phyloP scores from a whole-genome alignment of 1,140 invertebrate genomes.

The Metopolophium dirhodum region DNA sequence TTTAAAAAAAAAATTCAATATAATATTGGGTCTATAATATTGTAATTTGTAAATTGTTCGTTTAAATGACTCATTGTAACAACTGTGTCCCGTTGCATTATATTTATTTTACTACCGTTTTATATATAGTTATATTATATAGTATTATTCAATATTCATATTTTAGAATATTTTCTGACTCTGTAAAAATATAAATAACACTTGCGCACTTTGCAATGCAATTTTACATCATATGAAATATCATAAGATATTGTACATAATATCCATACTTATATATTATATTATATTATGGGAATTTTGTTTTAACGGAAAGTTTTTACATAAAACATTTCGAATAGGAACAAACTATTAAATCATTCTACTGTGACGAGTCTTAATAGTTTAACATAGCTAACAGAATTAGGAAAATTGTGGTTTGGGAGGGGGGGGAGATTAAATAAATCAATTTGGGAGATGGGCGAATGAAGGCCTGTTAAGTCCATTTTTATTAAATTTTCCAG shows the following conservation, averaged over 20 bases:
- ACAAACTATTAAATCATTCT: not conserved
- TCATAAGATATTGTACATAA: not conserved
- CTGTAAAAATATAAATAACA: not conserved
- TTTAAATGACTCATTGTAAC: too few relatives aligned
- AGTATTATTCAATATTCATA: not conserved
- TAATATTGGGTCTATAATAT: too few relatives aligned
- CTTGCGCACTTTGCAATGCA: not conserved
- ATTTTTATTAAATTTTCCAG: constrained; percentile 3
- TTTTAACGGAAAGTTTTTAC: not conserved
- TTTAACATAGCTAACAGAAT: not conserved
- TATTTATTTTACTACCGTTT: too few relatives aligned
- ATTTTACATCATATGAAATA: too few relatives aligned
- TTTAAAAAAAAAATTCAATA: too few relatives aligned
- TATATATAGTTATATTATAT: too few relatives aligned
- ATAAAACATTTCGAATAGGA: not conserved
- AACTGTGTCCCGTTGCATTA: too few relatives aligned
- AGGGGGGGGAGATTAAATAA: not conserved
- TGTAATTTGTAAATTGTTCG: too few relatives aligned
- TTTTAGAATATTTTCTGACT: not conserved
- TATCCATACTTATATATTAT: not conserved
- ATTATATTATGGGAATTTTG: too few relatives aligned
- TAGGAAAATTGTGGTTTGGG: not conserved
- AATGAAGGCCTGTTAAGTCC: not conserved
- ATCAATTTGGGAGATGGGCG: not conserved
- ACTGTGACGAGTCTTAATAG: not conserved